Percentiles rank a stretch among this genome's conserved stretches.
These are phyloP conservation scores for Dolichopus griseipennis DNA, from an alignment of 2,888 invertebrate genomes.

Conservation along the genomic window DNA sequence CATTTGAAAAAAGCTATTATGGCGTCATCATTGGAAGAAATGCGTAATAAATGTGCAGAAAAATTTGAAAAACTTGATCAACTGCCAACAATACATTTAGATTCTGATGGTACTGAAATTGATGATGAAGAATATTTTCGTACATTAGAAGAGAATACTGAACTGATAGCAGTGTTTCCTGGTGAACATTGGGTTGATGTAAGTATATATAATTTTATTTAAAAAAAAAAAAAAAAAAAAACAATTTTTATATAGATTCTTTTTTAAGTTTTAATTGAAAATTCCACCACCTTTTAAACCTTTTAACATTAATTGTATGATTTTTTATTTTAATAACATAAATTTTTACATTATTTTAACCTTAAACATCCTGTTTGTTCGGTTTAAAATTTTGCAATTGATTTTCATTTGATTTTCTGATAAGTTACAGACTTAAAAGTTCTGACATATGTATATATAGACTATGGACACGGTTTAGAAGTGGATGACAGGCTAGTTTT, in stretches of 20 bases:
- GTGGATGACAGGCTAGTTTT: too few species aligned
- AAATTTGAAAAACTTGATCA: conserved; percentile 58
- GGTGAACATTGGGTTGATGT: conserved; percentile 64
- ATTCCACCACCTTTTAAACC: not conserved
- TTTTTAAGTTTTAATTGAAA: not conserved
- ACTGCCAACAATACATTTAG: conserved; percentile 70
- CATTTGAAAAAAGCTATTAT: conserved; percentile 76
- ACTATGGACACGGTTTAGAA: too few species aligned
- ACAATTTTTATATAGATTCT: not conserved
- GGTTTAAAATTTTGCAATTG: too few species aligned
- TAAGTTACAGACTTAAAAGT: too few species aligned
- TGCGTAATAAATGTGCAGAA: conserved; percentile 64
- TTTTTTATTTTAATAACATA: too few species aligned
- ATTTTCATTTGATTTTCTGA: too few species aligned
- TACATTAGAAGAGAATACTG: conserved; percentile 79
- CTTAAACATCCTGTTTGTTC: too few species aligned
- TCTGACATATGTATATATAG: too few species aligned
- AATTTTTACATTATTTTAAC: too few species aligned
- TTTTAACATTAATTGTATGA: too few species aligned
- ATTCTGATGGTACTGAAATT: conserved; percentile 89
- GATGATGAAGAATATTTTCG: conserved; percentile 93
- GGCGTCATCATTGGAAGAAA: conserved; percentile 67
- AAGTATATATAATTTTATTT: conserved; percentile 27
- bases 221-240: not conserved
- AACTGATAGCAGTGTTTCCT: conserved; percentile 69